phyloP scores from a whole-genome alignment of 2,888 invertebrate species.

The Drosophila anomelani region DNA sequence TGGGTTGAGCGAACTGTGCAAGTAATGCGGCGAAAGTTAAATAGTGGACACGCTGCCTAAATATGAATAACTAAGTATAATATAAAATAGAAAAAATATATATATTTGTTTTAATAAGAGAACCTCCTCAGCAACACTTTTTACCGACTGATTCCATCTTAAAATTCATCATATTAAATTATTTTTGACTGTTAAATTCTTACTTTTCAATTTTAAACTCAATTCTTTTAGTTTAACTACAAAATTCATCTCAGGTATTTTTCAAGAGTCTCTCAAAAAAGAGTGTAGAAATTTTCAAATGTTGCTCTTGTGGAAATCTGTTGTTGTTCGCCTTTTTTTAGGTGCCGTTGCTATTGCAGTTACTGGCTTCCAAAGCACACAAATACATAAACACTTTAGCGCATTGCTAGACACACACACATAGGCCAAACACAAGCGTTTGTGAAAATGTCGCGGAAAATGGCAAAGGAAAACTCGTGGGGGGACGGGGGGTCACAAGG shows the following conservation, averaged over 20 bases:
- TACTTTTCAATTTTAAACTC: neutral
- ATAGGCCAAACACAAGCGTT: slow-evolving; percentile 48
- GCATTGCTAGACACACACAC: slow-evolving; percentile 65
- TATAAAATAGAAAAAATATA: neutral
- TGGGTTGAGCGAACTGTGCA: slow-evolving; percentile 9
- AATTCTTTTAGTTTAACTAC: neutral
- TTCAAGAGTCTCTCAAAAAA: neutral
- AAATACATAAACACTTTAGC: slow-evolving; percentile 70
- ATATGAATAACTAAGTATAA: no score
- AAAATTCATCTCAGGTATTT: neutral
- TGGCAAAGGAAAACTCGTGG: slow-evolving; percentile 12
- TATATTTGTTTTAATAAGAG: neutral
- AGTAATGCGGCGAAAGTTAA: neutral
- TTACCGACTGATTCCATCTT: no score
- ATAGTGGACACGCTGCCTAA: slow-evolving; percentile 5
- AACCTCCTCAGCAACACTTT: neutral
- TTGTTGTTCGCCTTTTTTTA: slow-evolving; percentile 1
- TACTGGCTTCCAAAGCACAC: slow-evolving; percentile 34
- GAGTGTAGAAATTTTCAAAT: slow-evolving; percentile 13
- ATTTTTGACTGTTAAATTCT: no score
- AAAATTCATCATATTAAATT: no score
- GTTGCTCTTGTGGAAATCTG: slow-evolving; percentile 6
- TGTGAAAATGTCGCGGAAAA: slow-evolving; percentile 50
- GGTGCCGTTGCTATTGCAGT: slow-evolving; percentile 5
- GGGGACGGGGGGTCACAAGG: neutral